phyloP scores from a whole-genome alignment of 2,797 vertebrate genomes.

The Tauraco hartlaubi region DNA sequence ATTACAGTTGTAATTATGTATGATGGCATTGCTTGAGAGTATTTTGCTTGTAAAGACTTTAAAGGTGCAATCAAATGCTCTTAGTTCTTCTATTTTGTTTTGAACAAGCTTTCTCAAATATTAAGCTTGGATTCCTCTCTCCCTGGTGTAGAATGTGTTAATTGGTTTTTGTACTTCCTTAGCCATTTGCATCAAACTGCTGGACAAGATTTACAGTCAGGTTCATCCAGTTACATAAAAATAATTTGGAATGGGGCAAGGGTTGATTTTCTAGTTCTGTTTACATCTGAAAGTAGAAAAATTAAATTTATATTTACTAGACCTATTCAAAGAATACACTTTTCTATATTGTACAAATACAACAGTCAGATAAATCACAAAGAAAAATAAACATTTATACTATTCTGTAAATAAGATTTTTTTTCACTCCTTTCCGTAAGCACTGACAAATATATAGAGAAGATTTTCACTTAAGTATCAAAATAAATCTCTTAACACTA shows the following conservation, averaged over 20 bases:
- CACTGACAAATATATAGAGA: background rate
- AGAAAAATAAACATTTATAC: constrained; percentile 90
- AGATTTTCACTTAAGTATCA: background rate
- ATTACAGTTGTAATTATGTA: constrained; percentile 87
- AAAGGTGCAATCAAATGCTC: constrained; percentile 84
- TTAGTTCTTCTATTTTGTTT: constrained; percentile 75
- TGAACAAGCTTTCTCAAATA: constrained; percentile 72
- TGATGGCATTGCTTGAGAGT: constrained; percentile 80
- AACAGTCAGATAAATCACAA: constrained; percentile 82
- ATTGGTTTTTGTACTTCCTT: constrained; percentile 76
- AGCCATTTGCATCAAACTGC: constrained; percentile 79
- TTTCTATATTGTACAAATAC: constrained; percentile 90
- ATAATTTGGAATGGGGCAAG: constrained; percentile 71
- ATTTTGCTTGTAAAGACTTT: constrained; percentile 84
- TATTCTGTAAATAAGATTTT: constrained; percentile 80
- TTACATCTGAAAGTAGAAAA: constrained; percentile 85
- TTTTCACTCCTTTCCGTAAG: constrained; percentile 64
- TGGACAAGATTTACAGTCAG: constrained; percentile 72
- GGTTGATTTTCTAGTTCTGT: constrained; percentile 85
- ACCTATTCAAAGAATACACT: constrained; percentile 86
- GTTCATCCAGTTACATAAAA: constrained; percentile 72
- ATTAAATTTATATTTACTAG: constrained; percentile 89
- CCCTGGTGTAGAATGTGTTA: constrained; percentile 45
- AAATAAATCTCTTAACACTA: background rate
- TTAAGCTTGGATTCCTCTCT: constrained; percentile 59